Conservation (phyloP, 2,888 invertebrate species). For the Drosophila planitibia region DNA sequence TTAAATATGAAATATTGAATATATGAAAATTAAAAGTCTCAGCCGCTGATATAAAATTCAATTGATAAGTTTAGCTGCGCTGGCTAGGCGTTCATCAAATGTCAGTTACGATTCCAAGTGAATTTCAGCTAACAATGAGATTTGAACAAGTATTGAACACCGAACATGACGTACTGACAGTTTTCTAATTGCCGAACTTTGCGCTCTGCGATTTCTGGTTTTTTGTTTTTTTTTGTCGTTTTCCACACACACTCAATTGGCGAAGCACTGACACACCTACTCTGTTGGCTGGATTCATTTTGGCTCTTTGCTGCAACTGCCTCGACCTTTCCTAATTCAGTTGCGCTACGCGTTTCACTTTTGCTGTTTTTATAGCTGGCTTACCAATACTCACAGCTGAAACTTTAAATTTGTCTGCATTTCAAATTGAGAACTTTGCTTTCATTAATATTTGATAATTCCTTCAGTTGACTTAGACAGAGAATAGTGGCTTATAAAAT, state of each 20-base stretch:
- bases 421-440: background rate
- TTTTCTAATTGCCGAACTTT: constrained; percentile 40
- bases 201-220: background rate
- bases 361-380: background rate
- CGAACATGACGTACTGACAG: constrained; percentile 31
- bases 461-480: background rate
- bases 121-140: constrained; percentile 10
- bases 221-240: background rate
- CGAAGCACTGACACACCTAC: constrained; percentile 2
- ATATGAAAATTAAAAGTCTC: background rate
- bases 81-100: constrained; percentile 14
- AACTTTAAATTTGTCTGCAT: background rate
- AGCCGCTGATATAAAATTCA: background rate
- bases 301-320: constrained; percentile 2
- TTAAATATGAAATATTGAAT: too few relatives aligned
- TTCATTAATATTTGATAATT: background rate
- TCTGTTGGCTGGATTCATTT: constrained; percentile 8
- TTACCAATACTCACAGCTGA: background rate
- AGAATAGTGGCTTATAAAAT: background rate
- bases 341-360: background rate
- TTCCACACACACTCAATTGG: background rate
- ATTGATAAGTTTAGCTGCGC: background rate
- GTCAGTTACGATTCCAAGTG: constrained; percentile 13
- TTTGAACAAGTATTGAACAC: constrained; percentile 1
- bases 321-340: background rate